Evolutionary conservation across 2,113 vertebrate species (phyloP).

Genomic region (Etheostoma spectabile): DNA sequence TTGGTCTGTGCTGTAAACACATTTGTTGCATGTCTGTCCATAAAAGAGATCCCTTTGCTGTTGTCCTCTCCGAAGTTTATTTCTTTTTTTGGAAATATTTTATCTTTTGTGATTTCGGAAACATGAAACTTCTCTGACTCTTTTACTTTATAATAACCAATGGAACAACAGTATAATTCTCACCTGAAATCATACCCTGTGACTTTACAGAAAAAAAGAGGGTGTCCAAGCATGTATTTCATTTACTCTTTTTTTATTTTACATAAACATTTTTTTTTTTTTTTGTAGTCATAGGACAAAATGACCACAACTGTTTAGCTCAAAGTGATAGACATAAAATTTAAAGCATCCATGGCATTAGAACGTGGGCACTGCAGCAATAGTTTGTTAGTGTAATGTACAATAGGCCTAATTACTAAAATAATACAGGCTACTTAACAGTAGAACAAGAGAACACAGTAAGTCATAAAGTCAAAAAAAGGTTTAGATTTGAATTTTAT

Average conservation of each 20-base stretch:
- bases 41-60: background rate
- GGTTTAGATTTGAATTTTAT: background rate
- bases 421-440: background rate
- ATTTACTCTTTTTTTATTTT: background rate
- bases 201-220: background rate
- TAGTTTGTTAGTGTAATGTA: background rate
- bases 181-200: background rate
- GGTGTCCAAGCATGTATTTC: background rate
- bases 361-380: background rate
- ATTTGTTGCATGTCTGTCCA: background rate
- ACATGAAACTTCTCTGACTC: background rate
- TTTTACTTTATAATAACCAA: background rate
- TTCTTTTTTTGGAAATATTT: background rate
- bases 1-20: background rate
- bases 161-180: background rate
- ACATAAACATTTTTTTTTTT: background rate
- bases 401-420: background rate
- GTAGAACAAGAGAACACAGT: background rate
- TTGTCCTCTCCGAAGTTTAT: background rate
- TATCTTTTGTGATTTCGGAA: background rate
- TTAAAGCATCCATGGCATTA: background rate
- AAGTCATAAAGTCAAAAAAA: background rate
- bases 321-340: background rate
- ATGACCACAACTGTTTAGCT: background rate
- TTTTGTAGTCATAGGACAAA: background rate